Base-by-base conservation (phyloP, 2,888 invertebrate species). In the Drosophila neotestacea region DNA sequence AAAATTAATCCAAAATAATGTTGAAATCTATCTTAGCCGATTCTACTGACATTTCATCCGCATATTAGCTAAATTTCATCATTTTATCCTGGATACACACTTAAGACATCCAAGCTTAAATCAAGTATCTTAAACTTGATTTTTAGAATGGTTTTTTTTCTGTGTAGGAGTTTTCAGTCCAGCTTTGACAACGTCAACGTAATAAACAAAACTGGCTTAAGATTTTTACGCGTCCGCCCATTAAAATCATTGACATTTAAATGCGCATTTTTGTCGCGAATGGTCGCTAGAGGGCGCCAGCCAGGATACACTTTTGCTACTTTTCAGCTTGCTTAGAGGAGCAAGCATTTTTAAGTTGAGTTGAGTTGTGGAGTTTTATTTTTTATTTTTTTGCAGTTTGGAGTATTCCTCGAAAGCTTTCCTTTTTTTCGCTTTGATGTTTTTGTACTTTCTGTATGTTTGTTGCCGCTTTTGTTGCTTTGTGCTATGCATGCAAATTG, bases 241-340 rank as follows among this genome's bases (percentile, higher is more conserved):
- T 88, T 89, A 88, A 89, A 88, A 90, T 85, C 88, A 87, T 89
- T 88, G 90, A 90, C 89, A 89, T 89, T 88, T 90, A 87, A 88
- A 82, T 78, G 89, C 73, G 75, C 70, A 73, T 67, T 76, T 74
- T 69, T 64, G 63, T 58, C 67, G 52, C 61, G 62, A 52, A 22
- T 28, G 32, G 54, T 32, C 81, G 68, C 83, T 44, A 76, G 75
- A 69, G 75, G 75, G 79, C 75, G 75, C 79, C 61, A 65, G 47
- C 47, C 68, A 60, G 48, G 22, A 59, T 79, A 71, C 86, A 79
- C 70, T 72, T 74, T 82, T 88, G 81, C 77, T 86, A 81, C 83
- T 85, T 82, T 72, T 66, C 28, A 60, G 70, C 42, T 64, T 68
- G 81, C 65, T 58, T 63, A 54, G 63, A 54, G 63, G 22, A 46